A percentile compares a stretch with the other conserved stretches of the same genome.
These are phyloP conservation scores for Stenchaetothrips biformis DNA, from an alignment of 2,888 invertebrate species.

Conservation along the genomic window DNA sequence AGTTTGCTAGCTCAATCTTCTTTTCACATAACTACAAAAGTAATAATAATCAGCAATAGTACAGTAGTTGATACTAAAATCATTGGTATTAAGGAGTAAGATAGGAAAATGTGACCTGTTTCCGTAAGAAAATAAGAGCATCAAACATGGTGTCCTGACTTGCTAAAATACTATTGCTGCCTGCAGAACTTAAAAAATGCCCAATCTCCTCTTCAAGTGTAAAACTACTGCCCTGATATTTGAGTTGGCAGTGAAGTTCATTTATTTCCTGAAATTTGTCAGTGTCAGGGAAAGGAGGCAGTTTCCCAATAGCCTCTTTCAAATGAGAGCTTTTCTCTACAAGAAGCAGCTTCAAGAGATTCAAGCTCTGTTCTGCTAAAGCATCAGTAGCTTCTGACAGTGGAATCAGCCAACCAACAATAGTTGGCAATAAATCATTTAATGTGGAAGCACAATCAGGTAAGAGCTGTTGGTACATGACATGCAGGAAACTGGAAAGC, in stretches of 20 bases:
- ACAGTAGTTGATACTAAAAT: not conserved
- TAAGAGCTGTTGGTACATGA: not conserved
- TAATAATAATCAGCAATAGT: conserved; percentile 29
- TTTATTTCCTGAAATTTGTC: conserved; percentile 44
- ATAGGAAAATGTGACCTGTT: conserved; percentile 41
- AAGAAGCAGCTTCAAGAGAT: conserved; percentile 53
- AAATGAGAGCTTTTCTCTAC: conserved; percentile 50
- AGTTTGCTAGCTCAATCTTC: conserved; percentile 50
- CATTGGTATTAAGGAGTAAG: not conserved
- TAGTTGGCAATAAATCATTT: not conserved
- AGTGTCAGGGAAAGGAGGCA: conserved; percentile 53
- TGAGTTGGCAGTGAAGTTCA: conserved; percentile 42
- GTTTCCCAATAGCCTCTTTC: conserved; percentile 47
- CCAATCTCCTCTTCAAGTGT: conserved; percentile 49
- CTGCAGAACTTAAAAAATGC: conserved; percentile 49
- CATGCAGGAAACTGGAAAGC: not conserved
- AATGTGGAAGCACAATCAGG: not conserved
- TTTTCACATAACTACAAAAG: conserved; percentile 47
- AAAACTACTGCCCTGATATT: conserved; percentile 40
- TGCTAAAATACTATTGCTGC: conserved; percentile 37
- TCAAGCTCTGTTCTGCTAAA: conserved; percentile 43
- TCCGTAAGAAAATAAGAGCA: conserved; percentile 46
- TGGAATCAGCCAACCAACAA: not conserved
- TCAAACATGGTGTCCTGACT: conserved; percentile 51
- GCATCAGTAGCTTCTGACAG: not conserved